Percentiles rank a stretch among this genome's conserved stretches.
phyloP scores from a whole-genome alignment of 2,888 invertebrate genomes.

The Callimorpha dominula region DNA sequence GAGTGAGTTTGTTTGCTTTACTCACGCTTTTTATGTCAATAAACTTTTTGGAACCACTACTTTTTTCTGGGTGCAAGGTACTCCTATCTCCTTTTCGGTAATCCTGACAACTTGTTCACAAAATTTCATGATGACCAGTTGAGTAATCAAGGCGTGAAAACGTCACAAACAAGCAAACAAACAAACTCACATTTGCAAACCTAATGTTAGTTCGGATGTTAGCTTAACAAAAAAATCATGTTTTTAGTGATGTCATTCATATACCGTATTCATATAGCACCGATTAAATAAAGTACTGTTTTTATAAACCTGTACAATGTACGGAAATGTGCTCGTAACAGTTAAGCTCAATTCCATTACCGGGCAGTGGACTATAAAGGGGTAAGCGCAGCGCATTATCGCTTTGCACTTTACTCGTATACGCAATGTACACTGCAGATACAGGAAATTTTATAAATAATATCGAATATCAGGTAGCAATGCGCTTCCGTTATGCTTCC shows the following conservation, averaged over 20 bases:
- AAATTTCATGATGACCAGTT: too few relatives aligned
- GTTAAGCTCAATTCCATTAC: not conserved
- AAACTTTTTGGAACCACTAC: too few relatives aligned
- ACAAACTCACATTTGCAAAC: too few relatives aligned
- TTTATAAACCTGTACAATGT: not conserved
- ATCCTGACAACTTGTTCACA: too few relatives aligned
- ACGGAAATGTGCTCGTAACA: not conserved
- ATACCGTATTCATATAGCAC: too few relatives aligned
- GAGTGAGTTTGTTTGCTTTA: too few relatives aligned
- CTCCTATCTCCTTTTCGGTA: too few relatives aligned
- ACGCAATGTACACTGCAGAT: not conserved
- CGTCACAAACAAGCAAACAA: too few relatives aligned
- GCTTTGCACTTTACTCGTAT: not conserved
- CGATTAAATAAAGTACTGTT: not conserved
- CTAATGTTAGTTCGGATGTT: too few relatives aligned
- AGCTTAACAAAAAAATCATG: not conserved
- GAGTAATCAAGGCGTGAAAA: too few relatives aligned
- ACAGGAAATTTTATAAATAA: not conserved
- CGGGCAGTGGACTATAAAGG: not conserved
- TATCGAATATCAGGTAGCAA: not conserved
- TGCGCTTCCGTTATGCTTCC: not conserved
- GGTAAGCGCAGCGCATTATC: not conserved
- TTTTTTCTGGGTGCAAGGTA: too few relatives aligned
- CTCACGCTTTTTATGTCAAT: too few relatives aligned
- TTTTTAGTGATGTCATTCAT: not conserved